Evolutionary conservation across 1,140 invertebrate species (phyloP).

Genomic region (Cyrtorhinus lividipennis): DNA sequence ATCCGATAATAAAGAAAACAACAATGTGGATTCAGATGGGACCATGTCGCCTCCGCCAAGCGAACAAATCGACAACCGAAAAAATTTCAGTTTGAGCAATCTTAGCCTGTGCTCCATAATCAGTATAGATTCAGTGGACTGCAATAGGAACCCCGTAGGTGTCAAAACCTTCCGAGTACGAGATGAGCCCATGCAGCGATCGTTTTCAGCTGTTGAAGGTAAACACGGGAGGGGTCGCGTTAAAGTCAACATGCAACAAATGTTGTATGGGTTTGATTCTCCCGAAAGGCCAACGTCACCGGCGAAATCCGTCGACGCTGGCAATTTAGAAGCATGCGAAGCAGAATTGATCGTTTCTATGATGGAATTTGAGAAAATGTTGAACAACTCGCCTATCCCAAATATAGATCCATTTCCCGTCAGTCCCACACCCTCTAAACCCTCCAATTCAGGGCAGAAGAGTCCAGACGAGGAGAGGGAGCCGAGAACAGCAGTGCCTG

Average conservation of each 20-base stretch:
- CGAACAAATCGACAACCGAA: conserved; percentile 21
- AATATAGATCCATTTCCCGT: conserved; percentile 1
- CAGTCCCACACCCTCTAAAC: conserved; percentile 14
- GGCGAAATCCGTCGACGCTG: neutral
- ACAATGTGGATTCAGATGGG: conserved; percentile 28
- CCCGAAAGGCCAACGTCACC: conserved; percentile 1
- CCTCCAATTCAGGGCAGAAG: conserved; percentile 34
- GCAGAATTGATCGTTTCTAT: conserved; percentile 27
- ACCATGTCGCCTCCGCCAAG: conserved; percentile 33
- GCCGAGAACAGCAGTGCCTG: conserved; percentile 22
- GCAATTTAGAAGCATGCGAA: conserved; percentile 23
- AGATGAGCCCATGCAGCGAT: conserved; percentile 18
- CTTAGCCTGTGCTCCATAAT: conserved; percentile 34
- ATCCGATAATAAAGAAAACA: conserved; percentile 25
- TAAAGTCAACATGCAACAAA: conserved; percentile 24
- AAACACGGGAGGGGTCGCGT: conserved; percentile 4
- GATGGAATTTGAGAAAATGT: conserved; percentile 27
- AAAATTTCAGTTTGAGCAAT: conserved; percentile 30
- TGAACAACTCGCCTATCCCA: conserved; percentile 17
- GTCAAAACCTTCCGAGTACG: conserved; percentile 8
- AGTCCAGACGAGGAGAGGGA: conserved; percentile 14
- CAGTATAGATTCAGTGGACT: conserved; percentile 25
- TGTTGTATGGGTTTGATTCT: conserved; percentile 19
- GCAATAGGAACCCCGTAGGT: conserved; percentile 18
- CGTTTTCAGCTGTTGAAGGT: conserved; percentile 19